phyloP scores from a whole-genome alignment of 2,797 vertebrate species.

The Gastrophryne carolinensis region DNA sequence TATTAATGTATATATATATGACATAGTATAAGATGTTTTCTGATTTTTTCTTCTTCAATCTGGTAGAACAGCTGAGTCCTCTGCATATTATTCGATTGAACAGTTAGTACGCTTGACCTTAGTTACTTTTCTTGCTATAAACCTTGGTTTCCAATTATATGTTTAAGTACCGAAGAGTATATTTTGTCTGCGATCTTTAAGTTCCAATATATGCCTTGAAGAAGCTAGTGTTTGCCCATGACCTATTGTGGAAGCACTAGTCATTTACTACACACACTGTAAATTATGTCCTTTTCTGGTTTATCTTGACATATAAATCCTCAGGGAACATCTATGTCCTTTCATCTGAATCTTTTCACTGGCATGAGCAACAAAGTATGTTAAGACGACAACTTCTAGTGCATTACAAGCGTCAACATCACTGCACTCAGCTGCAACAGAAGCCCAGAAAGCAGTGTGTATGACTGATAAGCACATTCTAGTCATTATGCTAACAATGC shows the following conservation, averaged over 20 bases:
- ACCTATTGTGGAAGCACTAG: slow-evolving; percentile 28
- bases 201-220: background rate
- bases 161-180: background rate
- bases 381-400: slow-evolving; percentile 4
- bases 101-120: too few relatives aligned
- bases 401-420: slow-evolving; percentile 21
- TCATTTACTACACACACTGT: slow-evolving; percentile 35
- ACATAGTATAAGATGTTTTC: too few relatives aligned
- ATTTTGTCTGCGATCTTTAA: background rate
- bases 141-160: too few relatives aligned
- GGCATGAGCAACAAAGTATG: slow-evolving; percentile 17
- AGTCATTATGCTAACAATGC: background rate
- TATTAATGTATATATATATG: too few relatives aligned
- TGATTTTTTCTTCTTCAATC: too few relatives aligned
- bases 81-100: too few relatives aligned
- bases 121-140: too few relatives aligned
- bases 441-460: background rate
- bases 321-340: background rate
- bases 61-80: too few relatives aligned
- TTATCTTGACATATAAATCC: background rate
- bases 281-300: slow-evolving; percentile 1
- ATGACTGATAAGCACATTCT: slow-evolving; percentile 12
- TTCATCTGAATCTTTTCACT: slow-evolving; percentile 19
- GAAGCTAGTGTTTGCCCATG: slow-evolving; percentile 6
- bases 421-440: background rate